Evolutionary conservation across 2,888 invertebrate species (phyloP), one percentile per base, ranked within the genome.

Genomic region (Habroteleia sp.): DNA sequence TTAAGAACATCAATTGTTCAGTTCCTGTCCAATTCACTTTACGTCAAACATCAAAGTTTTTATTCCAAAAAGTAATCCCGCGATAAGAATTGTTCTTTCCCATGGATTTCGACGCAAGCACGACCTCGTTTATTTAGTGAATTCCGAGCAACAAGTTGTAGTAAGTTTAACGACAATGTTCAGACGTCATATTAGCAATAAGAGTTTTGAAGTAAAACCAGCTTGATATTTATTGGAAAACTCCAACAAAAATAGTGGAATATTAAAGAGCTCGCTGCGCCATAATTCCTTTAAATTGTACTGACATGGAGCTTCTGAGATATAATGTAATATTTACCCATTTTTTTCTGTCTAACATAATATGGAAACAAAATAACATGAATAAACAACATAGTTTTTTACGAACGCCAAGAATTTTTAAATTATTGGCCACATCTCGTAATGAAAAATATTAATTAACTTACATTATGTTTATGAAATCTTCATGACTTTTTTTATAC

Each of bases 201-300:
- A 58, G 35, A 37, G 16, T 46, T 46, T 46, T 27, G 37, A 17
- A 46, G 27, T 37, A 37, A 27, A 46, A 46, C 37, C 27, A 46
- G 46, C 41, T 46, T 14, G 44, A 31, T 56, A 56, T 44, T 58
- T 58, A 58, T 44, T 58, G 44, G 58, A 42, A 44, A 58, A 58
- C 10, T 44, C 44, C 10, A 6, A 25, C 23, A 44, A 58, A 44
- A 46, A 44, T 60, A 60, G 46, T 60, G 23, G 25, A 46, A 42
- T 44, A 44, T 42, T 58, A 58, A 44, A 56, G 41, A 31, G 20
- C 31, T 11, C 16, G 27, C 1, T 23, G 25, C 37, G 39, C 13
- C 16, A 17, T 35, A 52, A 52, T 37, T 37, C 37, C 16, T 14
- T 37, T 11, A 6, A 6, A 35, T 23, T 50, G 37, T 35, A 10